phyloP scores from a whole-genome alignment of 2,113 vertebrate species.

The Camelus bactrianus region DNA sequence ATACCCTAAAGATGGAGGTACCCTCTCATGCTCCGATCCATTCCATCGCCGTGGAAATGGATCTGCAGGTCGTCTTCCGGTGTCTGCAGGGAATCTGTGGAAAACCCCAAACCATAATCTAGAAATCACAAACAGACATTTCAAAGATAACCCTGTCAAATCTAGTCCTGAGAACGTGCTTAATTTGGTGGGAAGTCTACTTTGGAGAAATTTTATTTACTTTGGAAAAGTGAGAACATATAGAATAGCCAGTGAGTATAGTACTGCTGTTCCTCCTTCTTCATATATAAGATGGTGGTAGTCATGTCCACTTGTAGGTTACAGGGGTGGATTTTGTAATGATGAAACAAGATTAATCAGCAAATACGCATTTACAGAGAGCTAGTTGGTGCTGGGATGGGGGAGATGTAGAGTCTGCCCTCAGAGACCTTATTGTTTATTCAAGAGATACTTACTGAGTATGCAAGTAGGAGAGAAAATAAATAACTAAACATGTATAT shows the following conservation, averaged over 20 bases:
- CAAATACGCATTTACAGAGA: not conserved
- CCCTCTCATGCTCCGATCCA: not conserved
- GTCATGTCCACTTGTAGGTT: not conserved
- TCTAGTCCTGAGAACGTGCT: not conserved
- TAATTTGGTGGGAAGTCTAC: not conserved
- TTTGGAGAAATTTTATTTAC: conserved; percentile 44
- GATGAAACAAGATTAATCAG: conserved; percentile 23
- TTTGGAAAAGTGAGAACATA: not conserved
- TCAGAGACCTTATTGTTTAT: not conserved
- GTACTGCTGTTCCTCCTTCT: not conserved
- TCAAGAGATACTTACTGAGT: not conserved
- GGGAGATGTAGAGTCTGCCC: not conserved
- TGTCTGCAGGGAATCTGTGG: not conserved
- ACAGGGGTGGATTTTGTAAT: not conserved
- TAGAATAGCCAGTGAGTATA: not conserved
- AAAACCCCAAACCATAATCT: not conserved
- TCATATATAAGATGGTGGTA: not conserved
- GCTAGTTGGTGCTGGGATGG: not conserved
- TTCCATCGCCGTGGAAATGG: not conserved
- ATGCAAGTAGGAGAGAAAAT: not conserved
- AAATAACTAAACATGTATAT: not conserved
- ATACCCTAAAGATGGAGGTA: not conserved
- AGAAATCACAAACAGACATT: not conserved
- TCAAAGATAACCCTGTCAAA: not conserved
- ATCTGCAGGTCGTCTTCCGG: not conserved